These are phyloP conservation scores for Merops nubicus DNA, from an alignment of 2,113 vertebrate genomes.

Conservation along the genomic window DNA sequence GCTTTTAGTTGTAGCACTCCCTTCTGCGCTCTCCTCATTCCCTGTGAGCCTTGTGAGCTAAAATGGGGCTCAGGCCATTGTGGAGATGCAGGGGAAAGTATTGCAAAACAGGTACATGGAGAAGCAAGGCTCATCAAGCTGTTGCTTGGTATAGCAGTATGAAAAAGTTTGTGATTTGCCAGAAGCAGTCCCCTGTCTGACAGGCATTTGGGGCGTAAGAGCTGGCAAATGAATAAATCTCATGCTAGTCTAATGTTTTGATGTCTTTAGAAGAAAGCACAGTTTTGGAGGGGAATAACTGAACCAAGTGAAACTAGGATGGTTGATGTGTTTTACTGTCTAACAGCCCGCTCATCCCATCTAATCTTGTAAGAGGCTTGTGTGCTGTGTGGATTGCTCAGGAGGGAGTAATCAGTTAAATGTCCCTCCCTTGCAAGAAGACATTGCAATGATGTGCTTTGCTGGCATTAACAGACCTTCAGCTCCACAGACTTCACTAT, in stretches of 20 bases:
- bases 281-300: background rate
- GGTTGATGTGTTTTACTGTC: background rate
- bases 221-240: background rate
- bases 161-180: background rate
- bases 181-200: background rate
- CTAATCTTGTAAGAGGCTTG: background rate
- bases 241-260: background rate
- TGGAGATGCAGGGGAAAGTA: background rate
- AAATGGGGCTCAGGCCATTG: background rate
- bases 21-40: background rate
- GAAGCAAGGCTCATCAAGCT: background rate
- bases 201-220: background rate
- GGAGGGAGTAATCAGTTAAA: background rate
- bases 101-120: background rate
- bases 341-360: background rate
- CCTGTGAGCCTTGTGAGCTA: background rate
- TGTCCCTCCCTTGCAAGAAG: background rate
- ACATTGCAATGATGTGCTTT: background rate
- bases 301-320: background rate
- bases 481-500: background rate
- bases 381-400: rapidly evolving
- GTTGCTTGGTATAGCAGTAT: background rate
- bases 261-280: background rate
- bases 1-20: background rate
- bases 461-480: background rate